phyloP scores from a whole-genome alignment of 2,797 vertebrate genomes.

The Moxostoma hubbsi region DNA sequence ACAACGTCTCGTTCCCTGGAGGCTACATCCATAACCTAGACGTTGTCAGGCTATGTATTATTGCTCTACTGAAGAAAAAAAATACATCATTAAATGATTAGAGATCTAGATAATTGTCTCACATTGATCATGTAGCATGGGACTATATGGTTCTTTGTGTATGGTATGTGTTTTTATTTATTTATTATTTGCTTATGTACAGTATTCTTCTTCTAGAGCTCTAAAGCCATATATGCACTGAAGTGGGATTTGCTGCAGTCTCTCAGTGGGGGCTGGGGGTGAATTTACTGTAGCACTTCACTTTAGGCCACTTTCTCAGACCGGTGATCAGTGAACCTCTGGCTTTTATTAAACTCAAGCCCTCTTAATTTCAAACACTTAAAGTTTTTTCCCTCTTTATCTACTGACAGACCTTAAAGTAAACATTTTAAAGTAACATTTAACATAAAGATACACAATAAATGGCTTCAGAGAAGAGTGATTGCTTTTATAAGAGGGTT shows the following conservation, averaged over 20 bases:
- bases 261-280: conserved; percentile 44
- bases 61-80: no score
- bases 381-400: conserved; percentile 29
- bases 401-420: conserved; percentile 17
- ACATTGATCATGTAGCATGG: neutral
- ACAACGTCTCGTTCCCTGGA: no score
- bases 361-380: conserved; percentile 38
- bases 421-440: no score
- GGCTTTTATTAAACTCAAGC: conserved; percentile 66
- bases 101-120: neutral
- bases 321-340: conserved; percentile 70
- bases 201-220: conserved; percentile 6
- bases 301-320: conserved; percentile 11
- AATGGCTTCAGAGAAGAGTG: conserved; percentile 6
- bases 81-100: no score
- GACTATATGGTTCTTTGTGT: neutral
- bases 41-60: neutral
- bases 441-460: no score
- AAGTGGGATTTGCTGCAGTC: conserved; percentile 12
- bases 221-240: conserved; percentile 6
- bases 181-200: neutral
- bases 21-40: no score
- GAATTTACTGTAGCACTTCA: conserved; percentile 43
- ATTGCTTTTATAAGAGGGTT: neutral
- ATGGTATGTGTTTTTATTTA: neutral